These are phyloP conservation scores for Coregonus ussuriensis DNA, from an alignment of 2,797 vertebrate species.

Conservation along the genomic window DNA sequence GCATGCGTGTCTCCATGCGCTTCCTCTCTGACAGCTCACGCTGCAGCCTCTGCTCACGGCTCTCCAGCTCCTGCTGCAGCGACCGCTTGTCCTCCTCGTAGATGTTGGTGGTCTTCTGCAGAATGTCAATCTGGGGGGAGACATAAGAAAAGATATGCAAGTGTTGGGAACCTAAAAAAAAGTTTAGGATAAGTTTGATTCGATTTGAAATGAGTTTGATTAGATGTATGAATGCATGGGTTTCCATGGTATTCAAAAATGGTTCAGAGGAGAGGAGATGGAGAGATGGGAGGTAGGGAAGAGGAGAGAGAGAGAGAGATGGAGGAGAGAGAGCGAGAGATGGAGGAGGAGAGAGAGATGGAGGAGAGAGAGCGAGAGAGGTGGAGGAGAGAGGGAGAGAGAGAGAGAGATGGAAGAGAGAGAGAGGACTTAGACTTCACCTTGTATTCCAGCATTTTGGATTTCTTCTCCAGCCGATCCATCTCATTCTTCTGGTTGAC, in stretches of 20 bases:
- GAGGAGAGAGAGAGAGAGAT: background rate
- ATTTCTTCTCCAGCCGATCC: slow-evolving; percentile 90
- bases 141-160: no score
- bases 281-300: background rate
- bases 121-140: slow-evolving; percentile 83
- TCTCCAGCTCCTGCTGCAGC: slow-evolving; percentile 88
- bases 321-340: no score
- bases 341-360: no score
- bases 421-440: slow-evolving; percentile 55
- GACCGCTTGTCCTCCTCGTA: slow-evolving; percentile 93
- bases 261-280: no score
- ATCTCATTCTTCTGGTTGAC: slow-evolving; percentile 81
- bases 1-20: slow-evolving; percentile 86
- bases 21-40: slow-evolving; percentile 85
- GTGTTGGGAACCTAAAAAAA: background rate
- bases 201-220: no score
- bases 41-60: slow-evolving; percentile 83
- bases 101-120: slow-evolving; percentile 91
- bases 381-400: no score
- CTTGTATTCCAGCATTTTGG: slow-evolving; percentile 94
- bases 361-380: no score
- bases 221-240: no score
- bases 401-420: no score
- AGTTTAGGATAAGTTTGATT: background rate
- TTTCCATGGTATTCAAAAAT: no score